Base-by-base conservation (phyloP, 2,113 vertebrate genomes). In the Polypterus bichir region DNA sequence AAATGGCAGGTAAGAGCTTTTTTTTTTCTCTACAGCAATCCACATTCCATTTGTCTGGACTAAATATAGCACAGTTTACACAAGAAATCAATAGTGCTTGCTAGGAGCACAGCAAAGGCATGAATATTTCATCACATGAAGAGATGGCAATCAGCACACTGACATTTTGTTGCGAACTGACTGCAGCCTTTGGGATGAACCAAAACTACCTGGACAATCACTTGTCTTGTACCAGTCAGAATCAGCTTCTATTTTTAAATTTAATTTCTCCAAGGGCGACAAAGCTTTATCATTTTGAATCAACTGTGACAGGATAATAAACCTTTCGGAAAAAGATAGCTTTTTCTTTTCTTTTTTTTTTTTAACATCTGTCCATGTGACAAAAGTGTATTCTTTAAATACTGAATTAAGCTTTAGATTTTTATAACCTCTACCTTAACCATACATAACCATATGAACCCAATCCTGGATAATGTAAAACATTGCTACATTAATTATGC, bases 21-120 rank as follows among this genome's bases (percentile, higher is more conserved):
- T 76, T 76, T 80, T 46, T 84, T 85, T 84, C 73, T 82, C 81
- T 79, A 76, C 84, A 83, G 84, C 81, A 85, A 85, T 84, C 77
- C 88, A 86, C 87, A 90, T 92, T 92, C 91, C 87, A 89, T 88
- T 89, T 88, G 86, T 88, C 83, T 87, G 83, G 83, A 86, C 90
- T 95, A 93, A 91, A 92, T 92, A 93, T 93, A 92, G 86, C 77
- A 48, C 4, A 81, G 76, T 86, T 90, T 88, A 89, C 81, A 88
- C 83, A 92, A 91, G 83, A 91, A 92, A 88, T 88, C 86, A 88
- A 88, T 87, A 87, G 81, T 77, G 77, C 81, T 83, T 80, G 76
- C 77, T 79, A 74, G 77, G 76, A 85, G 79, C 63, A 59, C 49
- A 58, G 49, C 44, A 58, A 63, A 57, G 44, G 45, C 48, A 59